Evolutionary conservation across 2,888 invertebrate species (phyloP).

Genomic region (Chromoteleia sp.): DNA sequence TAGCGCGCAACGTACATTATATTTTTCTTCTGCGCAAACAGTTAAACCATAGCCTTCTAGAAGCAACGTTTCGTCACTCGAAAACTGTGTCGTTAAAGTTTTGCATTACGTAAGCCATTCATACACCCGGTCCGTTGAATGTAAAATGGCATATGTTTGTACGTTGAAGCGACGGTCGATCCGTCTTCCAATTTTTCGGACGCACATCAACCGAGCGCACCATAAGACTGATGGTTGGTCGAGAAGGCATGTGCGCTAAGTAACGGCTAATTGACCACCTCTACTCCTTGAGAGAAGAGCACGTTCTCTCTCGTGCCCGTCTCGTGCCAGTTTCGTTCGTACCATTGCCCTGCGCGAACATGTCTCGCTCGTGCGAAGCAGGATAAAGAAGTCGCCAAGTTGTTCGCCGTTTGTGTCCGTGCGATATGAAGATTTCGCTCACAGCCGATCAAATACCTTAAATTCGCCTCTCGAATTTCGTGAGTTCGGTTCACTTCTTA

Average conservation of each 20-base stretch:
- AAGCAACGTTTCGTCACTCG: conserved; percentile 16
- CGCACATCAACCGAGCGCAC: conserved; percentile 32
- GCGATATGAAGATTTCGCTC: conserved; percentile 26
- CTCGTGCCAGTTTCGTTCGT: conserved; percentile 71
- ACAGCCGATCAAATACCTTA: background rate
- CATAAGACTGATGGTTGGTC: conserved; percentile 50
- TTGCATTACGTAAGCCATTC: conserved; percentile 34
- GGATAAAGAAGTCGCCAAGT: conserved; percentile 44
- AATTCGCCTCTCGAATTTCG: background rate
- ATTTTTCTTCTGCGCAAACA: too few relatives aligned
- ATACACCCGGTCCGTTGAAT: conserved; percentile 1
- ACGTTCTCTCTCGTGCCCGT: conserved; percentile 69
- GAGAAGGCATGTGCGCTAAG: conserved; percentile 76
- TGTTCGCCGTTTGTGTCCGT: conserved; percentile 26
- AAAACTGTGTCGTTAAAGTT: too few relatives aligned
- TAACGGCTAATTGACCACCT: conserved; percentile 84
- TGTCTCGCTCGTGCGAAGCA: conserved; percentile 48
- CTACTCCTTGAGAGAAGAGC: conserved; percentile 69
- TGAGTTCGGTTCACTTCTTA: conserved; percentile 5
- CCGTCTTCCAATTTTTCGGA: conserved; percentile 48
- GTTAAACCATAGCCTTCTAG: too few relatives aligned
- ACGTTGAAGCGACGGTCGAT: conserved; percentile 18
- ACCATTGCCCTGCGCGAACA: conserved; percentile 65
- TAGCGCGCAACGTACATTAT: too few relatives aligned
- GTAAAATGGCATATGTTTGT: conserved; percentile 12